These are phyloP conservation scores for Scaptomyza polygonia DNA, from an alignment of 2,888 invertebrate genomes.

Conservation along the genomic window DNA sequence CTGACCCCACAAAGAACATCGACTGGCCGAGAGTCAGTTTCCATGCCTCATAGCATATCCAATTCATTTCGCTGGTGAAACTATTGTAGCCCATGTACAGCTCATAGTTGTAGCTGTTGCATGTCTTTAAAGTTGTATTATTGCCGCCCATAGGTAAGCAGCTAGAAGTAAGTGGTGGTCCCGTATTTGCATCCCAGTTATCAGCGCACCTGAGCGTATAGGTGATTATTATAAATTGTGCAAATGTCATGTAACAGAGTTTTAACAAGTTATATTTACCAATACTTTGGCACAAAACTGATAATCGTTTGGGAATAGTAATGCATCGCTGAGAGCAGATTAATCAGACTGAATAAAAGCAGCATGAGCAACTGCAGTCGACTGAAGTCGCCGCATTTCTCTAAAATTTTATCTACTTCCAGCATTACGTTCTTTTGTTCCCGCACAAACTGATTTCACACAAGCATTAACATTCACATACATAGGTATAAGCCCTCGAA, in stretches of 20 bases:
- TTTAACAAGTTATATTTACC: slow-evolving; percentile 62
- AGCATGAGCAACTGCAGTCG: slow-evolving; percentile 85
- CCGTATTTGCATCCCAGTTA: slow-evolving; percentile 24
- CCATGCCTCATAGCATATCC: slow-evolving; percentile 87
- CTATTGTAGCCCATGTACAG: slow-evolving; percentile 86
- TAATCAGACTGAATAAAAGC: slow-evolving; percentile 85
- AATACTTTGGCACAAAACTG: slow-evolving; percentile 85
- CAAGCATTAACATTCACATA: slow-evolving; percentile 8
- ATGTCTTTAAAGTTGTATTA: slow-evolving; percentile 56
- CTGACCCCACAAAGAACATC: slow-evolving; percentile 87
- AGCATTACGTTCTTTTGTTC: slow-evolving; percentile 63
- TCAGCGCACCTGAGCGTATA: slow-evolving; percentile 69
- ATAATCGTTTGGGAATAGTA: slow-evolving; percentile 87
- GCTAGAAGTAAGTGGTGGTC: slow-evolving; percentile 48
- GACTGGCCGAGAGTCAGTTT: slow-evolving; percentile 86
- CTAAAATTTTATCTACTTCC: slow-evolving; percentile 85
- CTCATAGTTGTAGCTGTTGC: slow-evolving; percentile 86
- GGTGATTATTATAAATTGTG: slow-evolving; percentile 5
- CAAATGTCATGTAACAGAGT: slow-evolving; percentile 6
- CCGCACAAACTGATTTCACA: slow-evolving; percentile 9
- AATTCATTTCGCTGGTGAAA: slow-evolving; percentile 87
- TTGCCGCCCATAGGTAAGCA: slow-evolving; percentile 46
- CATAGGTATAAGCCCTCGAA: background rate
- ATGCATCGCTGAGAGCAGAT: slow-evolving; percentile 86
- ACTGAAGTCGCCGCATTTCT: slow-evolving; percentile 86